Evolutionary conservation across 2,888 invertebrate genomes (phyloP), one percentile per base, ranked within the genome.

Genomic region (Congeria kusceri): DNA sequence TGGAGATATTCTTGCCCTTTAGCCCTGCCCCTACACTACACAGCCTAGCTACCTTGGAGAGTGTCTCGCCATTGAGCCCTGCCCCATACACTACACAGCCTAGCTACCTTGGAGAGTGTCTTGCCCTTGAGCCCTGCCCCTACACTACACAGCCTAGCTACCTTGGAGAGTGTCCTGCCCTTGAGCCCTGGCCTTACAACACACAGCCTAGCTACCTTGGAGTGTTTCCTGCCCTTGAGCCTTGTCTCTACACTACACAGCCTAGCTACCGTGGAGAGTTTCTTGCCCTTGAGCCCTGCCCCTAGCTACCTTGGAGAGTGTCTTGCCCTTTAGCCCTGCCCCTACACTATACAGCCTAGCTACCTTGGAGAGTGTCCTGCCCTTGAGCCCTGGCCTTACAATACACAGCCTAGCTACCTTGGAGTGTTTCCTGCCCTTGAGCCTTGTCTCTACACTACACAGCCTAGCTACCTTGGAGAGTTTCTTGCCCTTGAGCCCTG

Each of bases 351-450:
- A n/a, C 32, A 32, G 32, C 32, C 5, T 32, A 11, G 32, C 70
- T 80, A 92, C 93, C 90, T 92, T 93, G 64, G 91, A 88, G 53
- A 93, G 91, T 87, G 95, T 95, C 85, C 94, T 94, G 57, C 94
- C 94, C 80, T 94, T 94, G 7, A 95, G 91, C 0, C 94, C 94
- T 11, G 93, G 91, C 67, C 93, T 93, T 47, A 87, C 89, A 87
- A 93, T 94, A n/a, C n/a, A n/a, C n/a, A n/a, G n/a, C n/a, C n/a
- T n/a, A n/a, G n/a, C n/a, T 80, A 92, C 93, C 90, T 92, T 93
- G 64, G 91, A 93, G 92, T 87, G n/a, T n/a, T 95, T 95, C 85
- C 94, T 94, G 57, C 94, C 94, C 80, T 94, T 94, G 5, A 95
- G 91, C 0, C 94, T 94, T 11, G 93, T 91, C 66, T 93, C 93